Conservation (phyloP, 2,888 invertebrate genomes). For the Cosmia pyralina region DNA sequence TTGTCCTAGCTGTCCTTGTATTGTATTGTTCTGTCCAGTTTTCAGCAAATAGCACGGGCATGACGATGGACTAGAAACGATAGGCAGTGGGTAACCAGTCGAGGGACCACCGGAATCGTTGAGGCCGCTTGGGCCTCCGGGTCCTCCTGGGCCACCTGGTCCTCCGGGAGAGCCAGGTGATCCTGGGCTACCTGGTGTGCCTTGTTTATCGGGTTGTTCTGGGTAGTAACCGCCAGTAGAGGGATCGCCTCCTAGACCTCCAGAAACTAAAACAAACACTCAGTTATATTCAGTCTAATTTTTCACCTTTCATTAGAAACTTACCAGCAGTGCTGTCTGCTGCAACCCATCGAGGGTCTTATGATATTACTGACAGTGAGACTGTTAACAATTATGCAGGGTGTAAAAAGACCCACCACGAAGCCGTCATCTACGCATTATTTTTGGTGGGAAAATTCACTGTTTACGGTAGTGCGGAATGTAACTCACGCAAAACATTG, state of each 20-base stretch:
- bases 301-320: background rate
- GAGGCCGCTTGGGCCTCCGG: conserved; percentile 60
- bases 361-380: background rate
- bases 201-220: conserved; percentile 46
- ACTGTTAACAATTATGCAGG: background rate
- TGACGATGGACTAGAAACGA: conserved; percentile 91
- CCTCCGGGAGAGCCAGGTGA: conserved; percentile 62
- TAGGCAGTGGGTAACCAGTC: conserved; percentile 84
- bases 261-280: conserved; percentile 24
- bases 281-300: background rate
- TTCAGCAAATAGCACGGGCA: conserved; percentile 92
- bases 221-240: conserved; percentile 66
- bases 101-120: conserved; percentile 53
- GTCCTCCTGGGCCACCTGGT: conserved; percentile 56
- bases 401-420: background rate
- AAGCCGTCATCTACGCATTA: background rate
- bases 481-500: background rate
- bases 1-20: conserved; percentile 73
- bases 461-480: background rate
- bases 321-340: conserved; percentile 19
- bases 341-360: background rate
- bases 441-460: background rate
- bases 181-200: conserved; percentile 56
- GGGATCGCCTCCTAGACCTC: conserved; percentile 42
- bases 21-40: conserved; percentile 84